Percentiles rank a stretch among this genome's conserved stretches.
These are phyloP conservation scores for Drosophila neotestacea DNA, from an alignment of 2,888 invertebrate species.

Conservation along the genomic window DNA sequence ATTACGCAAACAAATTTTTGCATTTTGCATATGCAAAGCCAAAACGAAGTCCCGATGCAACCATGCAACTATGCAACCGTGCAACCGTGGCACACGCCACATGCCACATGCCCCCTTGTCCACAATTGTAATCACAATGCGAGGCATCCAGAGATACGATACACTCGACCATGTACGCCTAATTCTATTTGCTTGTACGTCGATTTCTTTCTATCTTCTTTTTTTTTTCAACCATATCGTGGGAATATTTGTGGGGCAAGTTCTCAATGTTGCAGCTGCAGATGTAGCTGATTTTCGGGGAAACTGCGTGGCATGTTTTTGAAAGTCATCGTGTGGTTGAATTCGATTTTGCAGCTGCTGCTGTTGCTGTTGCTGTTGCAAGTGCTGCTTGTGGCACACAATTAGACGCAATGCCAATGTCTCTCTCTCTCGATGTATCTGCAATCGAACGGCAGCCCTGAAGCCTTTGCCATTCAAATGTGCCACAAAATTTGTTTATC, in stretches of 20 bases:
- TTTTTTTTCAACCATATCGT: not conserved
- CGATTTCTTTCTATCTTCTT: slow-evolving; percentile 4
- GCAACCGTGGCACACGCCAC: slow-evolving; percentile 6
- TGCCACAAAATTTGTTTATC: slow-evolving; percentile 23
- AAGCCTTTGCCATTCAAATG: slow-evolving; percentile 9
- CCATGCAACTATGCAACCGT: not conserved
- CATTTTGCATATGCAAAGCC: slow-evolving; percentile 36
- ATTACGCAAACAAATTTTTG: slow-evolving; percentile 65
- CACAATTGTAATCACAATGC: slow-evolving; percentile 16
- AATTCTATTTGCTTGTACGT: slow-evolving; percentile 59
- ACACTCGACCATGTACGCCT: slow-evolving; percentile 35
- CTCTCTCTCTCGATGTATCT: not conserved
- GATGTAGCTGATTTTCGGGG: slow-evolving; percentile 15
- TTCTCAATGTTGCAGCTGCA: slow-evolving; percentile 5
- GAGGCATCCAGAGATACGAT: not conserved
- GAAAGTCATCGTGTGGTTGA: slow-evolving; percentile 36
- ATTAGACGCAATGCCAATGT: slow-evolving; percentile 18
- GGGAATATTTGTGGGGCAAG: slow-evolving; percentile 9
- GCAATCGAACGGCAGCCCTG: slow-evolving; percentile 5
- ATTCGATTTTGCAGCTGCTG: slow-evolving; percentile 36
- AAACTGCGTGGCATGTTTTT: slow-evolving; percentile 18
- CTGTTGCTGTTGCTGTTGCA: slow-evolving; percentile 9
- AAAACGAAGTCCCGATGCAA: slow-evolving; percentile 6
- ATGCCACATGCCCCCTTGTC: not conserved
- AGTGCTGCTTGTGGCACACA: slow-evolving; percentile 29